Percentiles rank a stretch among this genome's conserved stretches.
Conservation (phyloP, 2,797 vertebrate species). For the Gobionotothen gibberifrons region DNA sequence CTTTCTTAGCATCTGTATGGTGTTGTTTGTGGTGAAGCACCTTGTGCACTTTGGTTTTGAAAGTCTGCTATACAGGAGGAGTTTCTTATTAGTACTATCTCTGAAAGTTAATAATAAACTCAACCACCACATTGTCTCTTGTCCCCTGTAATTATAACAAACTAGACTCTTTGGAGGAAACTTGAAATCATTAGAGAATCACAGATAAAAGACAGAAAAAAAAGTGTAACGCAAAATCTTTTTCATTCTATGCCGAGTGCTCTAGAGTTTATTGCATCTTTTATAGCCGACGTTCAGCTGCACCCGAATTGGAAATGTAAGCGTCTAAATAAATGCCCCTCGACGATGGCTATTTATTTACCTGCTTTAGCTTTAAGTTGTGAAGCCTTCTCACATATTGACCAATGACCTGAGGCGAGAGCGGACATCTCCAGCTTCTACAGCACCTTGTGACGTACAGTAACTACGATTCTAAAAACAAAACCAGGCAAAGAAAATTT, state of each 20-base stretch:
- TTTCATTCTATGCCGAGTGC: conserved; percentile 16
- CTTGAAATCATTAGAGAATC: background rate
- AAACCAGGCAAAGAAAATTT: conserved; percentile 25
- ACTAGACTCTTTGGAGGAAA: background rate
- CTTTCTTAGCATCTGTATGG: too few species aligned
- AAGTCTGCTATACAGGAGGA: too few species aligned
- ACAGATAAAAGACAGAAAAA: conserved; percentile 22
- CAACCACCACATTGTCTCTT: background rate
- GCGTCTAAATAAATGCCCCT: conserved; percentile 44
- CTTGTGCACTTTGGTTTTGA: too few species aligned
- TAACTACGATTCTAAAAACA: conserved; percentile 8
- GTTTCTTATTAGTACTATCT: too few species aligned
- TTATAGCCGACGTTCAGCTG: conserved; percentile 4
- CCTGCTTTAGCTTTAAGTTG: background rate
- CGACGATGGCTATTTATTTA: background rate
- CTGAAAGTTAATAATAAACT: background rate
- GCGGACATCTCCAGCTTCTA: conserved; percentile 22
- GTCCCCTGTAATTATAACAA: background rate
- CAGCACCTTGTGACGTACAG: conserved; percentile 21
- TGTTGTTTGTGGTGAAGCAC: too few species aligned
- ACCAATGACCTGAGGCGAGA: conserved; percentile 39
- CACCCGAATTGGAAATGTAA: conserved; percentile 39
- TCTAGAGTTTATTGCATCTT: conserved; percentile 50
- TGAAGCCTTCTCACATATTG: conserved; percentile 26
- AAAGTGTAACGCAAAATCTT: conserved; percentile 18